Conservation (phyloP, 2,797 vertebrate genomes). For the Brachyalestes nurse region DNA sequence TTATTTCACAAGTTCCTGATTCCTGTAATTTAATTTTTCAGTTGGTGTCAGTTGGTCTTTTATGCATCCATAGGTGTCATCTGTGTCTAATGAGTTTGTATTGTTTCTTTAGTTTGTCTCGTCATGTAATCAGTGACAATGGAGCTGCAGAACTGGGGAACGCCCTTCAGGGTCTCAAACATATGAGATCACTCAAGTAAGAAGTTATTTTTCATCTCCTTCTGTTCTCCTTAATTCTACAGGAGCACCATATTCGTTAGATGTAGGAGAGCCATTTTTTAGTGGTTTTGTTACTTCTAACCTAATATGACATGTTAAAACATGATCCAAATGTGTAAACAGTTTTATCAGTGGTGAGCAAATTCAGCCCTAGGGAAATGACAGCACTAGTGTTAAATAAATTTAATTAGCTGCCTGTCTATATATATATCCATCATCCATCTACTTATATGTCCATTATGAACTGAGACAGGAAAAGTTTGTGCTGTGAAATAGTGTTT, state of each 20-base stretch:
- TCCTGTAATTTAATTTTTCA: not conserved
- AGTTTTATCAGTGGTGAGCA: not conserved
- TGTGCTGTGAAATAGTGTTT: no score
- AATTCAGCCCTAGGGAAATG: no score
- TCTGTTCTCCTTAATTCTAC: no score
- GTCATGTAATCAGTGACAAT: slow-evolving; percentile 67
- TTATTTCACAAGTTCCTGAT: not conserved
- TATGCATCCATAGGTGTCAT: not conserved
- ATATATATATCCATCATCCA: no score
- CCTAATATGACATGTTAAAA: not conserved
- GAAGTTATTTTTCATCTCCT: slow-evolving; percentile 28
- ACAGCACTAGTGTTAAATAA: no score
- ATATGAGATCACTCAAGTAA: slow-evolving; percentile 78
- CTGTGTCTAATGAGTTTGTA: not conserved
- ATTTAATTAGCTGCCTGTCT: no score
- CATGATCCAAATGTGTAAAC: not conserved
- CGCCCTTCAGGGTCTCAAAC: slow-evolving; percentile 59
- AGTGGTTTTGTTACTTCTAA: not conserved
- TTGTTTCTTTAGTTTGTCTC: slow-evolving; percentile 75
- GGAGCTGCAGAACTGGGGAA: slow-evolving; percentile 61
- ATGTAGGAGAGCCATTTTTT: no score
- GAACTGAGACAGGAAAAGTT: no score
- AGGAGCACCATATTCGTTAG: no score
- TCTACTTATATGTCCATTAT: no score
- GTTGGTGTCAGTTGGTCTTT: not conserved